Percentiles rank a stretch among this genome's conserved stretches.
These are phyloP conservation scores for Drosophila melanogaster DNA, from an alignment of 1,140 invertebrate genomes.

Conservation along the genomic window DNA sequence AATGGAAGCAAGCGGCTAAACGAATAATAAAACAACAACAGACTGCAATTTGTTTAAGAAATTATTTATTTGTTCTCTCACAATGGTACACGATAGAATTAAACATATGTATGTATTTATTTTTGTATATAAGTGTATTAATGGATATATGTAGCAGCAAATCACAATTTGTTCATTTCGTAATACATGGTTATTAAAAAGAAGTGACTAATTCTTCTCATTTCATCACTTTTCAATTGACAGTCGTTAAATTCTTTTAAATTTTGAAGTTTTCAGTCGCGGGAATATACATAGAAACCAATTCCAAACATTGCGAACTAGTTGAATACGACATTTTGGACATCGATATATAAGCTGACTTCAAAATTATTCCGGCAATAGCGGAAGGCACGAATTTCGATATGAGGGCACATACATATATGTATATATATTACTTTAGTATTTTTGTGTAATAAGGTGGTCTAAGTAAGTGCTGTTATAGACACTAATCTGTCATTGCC, in stretches of 20 bases:
- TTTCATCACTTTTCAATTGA: slow-evolving; percentile 23
- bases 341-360: slow-evolving; percentile 15
- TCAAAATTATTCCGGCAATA: slow-evolving; percentile 18
- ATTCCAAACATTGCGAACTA: slow-evolving; percentile 1
- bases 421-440: slow-evolving; percentile 21
- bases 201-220: slow-evolving; percentile 19
- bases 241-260: slow-evolving; percentile 13
- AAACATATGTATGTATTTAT: slow-evolving; percentile 73
- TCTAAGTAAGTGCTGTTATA: slow-evolving; percentile 40
- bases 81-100: slow-evolving; percentile 63
- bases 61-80: slow-evolving; percentile 74
- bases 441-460: slow-evolving; percentile 38
- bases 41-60: slow-evolving; percentile 54
- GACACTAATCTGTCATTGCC: slow-evolving; percentile 29
- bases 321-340: slow-evolving; percentile 8
- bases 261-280: slow-evolving; percentile 20
- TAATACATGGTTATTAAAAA: slow-evolving; percentile 45
- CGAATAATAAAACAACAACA: slow-evolving; percentile 77
- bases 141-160: slow-evolving; percentile 56
- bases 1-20: slow-evolving; percentile 19
- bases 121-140: slow-evolving; percentile 35
- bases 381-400: slow-evolving; percentile 57
- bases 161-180: slow-evolving; percentile 63
- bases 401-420: slow-evolving; percentile 9
- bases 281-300: background rate